Conservation (phyloP, 2,888 invertebrate genomes). For the Polydrusus cervinus region DNA sequence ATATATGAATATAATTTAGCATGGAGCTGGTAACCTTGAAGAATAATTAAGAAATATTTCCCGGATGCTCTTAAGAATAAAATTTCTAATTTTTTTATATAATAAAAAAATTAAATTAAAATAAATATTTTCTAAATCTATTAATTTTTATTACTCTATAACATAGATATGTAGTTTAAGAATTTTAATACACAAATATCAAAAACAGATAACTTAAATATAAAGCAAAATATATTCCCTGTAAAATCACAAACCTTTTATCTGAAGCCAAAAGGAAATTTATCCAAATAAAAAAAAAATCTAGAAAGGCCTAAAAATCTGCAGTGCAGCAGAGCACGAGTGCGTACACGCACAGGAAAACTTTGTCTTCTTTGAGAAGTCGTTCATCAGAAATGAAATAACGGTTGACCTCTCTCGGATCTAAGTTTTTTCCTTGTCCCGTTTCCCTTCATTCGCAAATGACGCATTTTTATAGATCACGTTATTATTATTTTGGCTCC, state of each 20-base stretch:
- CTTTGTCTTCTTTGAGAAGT: constrained; percentile 25
- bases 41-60: no score
- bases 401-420: constrained; percentile 42
- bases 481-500: constrained; percentile 33
- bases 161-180: no score
- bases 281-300: constrained; percentile 8
- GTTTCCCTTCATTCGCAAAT: constrained; percentile 25
- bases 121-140: no score
- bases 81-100: no score
- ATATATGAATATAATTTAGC: no score
- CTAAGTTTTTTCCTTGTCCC: constrained; percentile 36
- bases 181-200: no score
- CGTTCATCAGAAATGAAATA: constrained; percentile 48
- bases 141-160: no score
- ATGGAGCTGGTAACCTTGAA: no score
- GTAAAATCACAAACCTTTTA: not conserved
- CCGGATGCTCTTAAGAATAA: no score
- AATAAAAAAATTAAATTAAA: no score
- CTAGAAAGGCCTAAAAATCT: constrained; percentile 24
- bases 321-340: constrained; percentile 34
- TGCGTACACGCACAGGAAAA: constrained; percentile 42
- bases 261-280: not conserved
- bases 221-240: no score
- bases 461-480: constrained; percentile 45
- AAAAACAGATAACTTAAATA: no score